A percentile compares a stretch with the other conserved stretches of the same genome.
Conservation (phyloP, 2,113 vertebrate genomes). For the Fulica atra region DNA sequence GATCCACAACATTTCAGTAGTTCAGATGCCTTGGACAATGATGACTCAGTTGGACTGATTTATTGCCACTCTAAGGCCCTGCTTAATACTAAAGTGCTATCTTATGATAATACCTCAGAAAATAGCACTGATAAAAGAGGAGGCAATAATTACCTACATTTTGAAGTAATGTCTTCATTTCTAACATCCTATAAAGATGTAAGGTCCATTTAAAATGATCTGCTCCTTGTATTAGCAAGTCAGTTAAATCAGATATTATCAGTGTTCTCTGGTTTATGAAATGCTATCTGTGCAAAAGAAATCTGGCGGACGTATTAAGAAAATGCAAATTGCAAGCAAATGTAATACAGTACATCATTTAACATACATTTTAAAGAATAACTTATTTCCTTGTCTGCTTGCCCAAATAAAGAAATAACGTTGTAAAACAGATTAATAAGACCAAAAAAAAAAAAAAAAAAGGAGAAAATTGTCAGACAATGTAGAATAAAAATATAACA, state of each 20-base stretch:
- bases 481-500: neutral
- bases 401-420: constrained; percentile 26
- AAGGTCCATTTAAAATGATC: constrained; percentile 80
- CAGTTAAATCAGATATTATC: constrained; percentile 75
- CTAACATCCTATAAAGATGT: constrained; percentile 79
- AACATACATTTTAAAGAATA: constrained; percentile 60
- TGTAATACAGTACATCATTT: constrained; percentile 49
- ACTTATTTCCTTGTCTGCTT: constrained; percentile 48
- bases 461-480: neutral
- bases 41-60: constrained; percentile 98
- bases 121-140: constrained; percentile 83
- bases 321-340: constrained; percentile 67
- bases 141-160: constrained; percentile 83
- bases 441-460: neutral
- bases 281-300: constrained; percentile 49
- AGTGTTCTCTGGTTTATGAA: constrained; percentile 65
- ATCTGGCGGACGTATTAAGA: constrained; percentile 42
- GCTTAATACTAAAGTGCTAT: constrained; percentile 87
- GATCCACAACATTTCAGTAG: constrained; percentile 88
- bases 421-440: neutral
- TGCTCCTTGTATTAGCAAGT: constrained; percentile 78
- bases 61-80: constrained; percentile 88
- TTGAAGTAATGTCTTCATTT: constrained; percentile 85
- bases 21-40: constrained; percentile 91
- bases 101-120: constrained; percentile 94